Evolutionary conservation across 92 coral and sea anemone species (phyloP).

Genomic region (Palythoa grandis): DNA sequence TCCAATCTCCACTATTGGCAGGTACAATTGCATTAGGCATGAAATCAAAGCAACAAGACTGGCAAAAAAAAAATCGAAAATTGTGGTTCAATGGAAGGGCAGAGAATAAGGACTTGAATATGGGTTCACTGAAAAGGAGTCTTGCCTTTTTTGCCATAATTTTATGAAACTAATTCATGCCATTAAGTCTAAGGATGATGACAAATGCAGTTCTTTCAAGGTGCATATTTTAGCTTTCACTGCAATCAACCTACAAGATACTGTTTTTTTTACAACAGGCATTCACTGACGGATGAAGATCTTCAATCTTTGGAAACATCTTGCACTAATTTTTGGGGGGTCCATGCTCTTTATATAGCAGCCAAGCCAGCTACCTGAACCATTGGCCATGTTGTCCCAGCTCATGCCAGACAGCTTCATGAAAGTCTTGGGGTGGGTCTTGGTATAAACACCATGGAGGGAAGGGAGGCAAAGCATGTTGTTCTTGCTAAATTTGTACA

Average conservation of each 20-base stretch:
- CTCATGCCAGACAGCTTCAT: not conserved
- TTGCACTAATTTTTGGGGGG: not conserved
- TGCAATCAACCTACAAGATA: slow-evolving; percentile 46
- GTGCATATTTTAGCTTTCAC: not conserved
- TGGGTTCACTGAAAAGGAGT: not conserved
- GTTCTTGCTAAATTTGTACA: not conserved
- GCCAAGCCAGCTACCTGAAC: not conserved
- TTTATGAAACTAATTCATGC: not conserved
- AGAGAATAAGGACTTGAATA: too few species aligned
- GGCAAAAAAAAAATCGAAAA: not conserved
- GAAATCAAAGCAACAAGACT: not conserved
- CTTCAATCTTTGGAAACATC: not conserved
- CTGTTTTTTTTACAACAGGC: slow-evolving; percentile 48
- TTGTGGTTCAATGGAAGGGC: not conserved
- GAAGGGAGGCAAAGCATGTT: slow-evolving; percentile 10
- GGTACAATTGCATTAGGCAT: not conserved
- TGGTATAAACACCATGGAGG: slow-evolving; percentile 2
- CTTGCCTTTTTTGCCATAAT: too few species aligned
- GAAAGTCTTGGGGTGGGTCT: not conserved
- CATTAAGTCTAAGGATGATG: not conserved
- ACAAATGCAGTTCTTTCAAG: slow-evolving; percentile 52
- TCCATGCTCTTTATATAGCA: not conserved
- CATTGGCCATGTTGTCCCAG: slow-evolving; percentile 17
- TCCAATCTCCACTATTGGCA: not conserved
- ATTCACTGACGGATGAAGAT: slow-evolving; percentile 7